These are phyloP conservation scores for Thaumatotibia leucotreta DNA, from an alignment of 1,140 invertebrate genomes.

Conservation along the genomic window DNA sequence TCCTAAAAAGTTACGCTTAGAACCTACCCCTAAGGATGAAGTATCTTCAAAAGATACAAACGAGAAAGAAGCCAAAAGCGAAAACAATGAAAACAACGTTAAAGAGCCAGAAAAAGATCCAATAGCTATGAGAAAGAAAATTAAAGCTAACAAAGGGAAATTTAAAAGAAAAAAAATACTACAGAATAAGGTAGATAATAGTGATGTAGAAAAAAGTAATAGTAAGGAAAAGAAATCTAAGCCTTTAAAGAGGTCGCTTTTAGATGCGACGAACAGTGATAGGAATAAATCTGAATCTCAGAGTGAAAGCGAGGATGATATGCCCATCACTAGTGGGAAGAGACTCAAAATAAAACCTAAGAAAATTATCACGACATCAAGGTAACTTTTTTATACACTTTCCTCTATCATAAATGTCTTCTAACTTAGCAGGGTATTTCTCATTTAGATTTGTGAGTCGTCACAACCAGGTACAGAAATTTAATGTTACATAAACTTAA, in stretches of 20 bases:
- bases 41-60: constrained; percentile 55
- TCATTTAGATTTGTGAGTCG: no score
- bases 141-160: constrained; percentile 64
- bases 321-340: constrained; percentile 56
- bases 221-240: constrained; percentile 54
- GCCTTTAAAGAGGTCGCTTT: constrained; percentile 59
- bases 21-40: constrained; percentile 48
- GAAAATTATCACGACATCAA: constrained; percentile 58
- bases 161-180: constrained; percentile 53
- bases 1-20: constrained; percentile 63
- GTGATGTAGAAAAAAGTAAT: constrained; percentile 35
- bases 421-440: not conserved
- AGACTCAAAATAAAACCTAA: constrained; percentile 71
- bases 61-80: constrained; percentile 29
- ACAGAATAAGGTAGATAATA: constrained; percentile 38
- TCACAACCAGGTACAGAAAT: no score
- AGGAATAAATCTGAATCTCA: constrained; percentile 71
- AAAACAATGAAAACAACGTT: constrained; percentile 27
- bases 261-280: constrained; percentile 53
- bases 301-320: constrained; percentile 68
- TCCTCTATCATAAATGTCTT: not conserved
- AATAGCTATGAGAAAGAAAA: constrained; percentile 56
- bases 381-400: constrained; percentile 31
- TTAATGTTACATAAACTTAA: no score
- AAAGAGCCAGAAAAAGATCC: constrained; percentile 38